Base-by-base conservation (phyloP, 1,140 invertebrate species). In the Papilio glaucus region DNA sequence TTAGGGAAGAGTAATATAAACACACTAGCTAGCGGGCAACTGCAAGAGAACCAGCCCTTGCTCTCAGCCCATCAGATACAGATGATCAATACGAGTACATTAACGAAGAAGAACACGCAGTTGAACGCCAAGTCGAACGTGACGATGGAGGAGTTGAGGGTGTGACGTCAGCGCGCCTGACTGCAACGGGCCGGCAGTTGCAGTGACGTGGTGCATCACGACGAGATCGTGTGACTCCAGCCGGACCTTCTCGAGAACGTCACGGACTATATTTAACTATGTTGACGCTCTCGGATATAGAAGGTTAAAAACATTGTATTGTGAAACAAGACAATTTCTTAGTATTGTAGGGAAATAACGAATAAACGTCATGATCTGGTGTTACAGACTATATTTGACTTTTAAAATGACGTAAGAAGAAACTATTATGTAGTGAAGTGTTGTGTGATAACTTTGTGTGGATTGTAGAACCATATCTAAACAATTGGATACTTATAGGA, bases 61-160 rank as follows among this genome's bases (percentile, higher is more conserved):
- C 93, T 94, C 75, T 95, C 91, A 76, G 94, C 92, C 82, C 96
- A 94, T 85, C 96, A 93, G 83, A 95, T 95, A 94, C 96, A 95
- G 90, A 92, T 96, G 83, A 95, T 96, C 75, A 95, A 95, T 80
- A 95, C 94, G 9, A 95, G 94, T 49, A 96, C 95, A 0, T 76
- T 96, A 63, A 96, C 95, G 13, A 96, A 96, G 86, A 96, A 96
- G 85, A 96, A 95, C 76, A 95, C 94, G 15, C 94, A 94, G 81
- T 72, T 94, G 87, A 95, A 94, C 89, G 94, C 94, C 42, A 95
- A 94, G 88, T 94, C 94, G 76, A 95, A 91, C 87, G 94, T 94
- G 84, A 95, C 94, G 42, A 96, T 97, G 96, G 96, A 97, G 89
- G 96, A 97, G 92, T 86, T 97, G 89, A 91, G 96, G 70, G 96